phyloP scores from a whole-genome alignment of 2,113 vertebrate genomes.

The Diadophis punctatus region DNA sequence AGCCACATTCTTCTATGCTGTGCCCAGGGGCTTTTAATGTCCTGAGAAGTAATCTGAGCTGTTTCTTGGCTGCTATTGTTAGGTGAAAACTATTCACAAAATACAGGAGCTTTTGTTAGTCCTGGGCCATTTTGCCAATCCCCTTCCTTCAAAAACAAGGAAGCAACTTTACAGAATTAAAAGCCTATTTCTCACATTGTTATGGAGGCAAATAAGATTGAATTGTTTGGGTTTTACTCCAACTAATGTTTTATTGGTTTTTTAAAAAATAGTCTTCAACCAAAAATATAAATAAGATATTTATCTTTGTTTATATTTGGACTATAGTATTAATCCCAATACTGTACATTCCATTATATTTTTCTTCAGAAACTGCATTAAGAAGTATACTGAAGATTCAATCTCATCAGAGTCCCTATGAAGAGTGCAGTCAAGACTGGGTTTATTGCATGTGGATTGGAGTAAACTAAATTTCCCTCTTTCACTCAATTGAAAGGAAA shows the following conservation, averaged over 20 bases:
- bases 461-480: neutral
- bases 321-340: neutral
- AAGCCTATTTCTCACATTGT: neutral
- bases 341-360: neutral
- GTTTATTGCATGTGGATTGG: neutral
- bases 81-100: neutral
- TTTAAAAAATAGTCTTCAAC: neutral
- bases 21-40: conserved; percentile 17
- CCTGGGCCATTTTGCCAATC: neutral
- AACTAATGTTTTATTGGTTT: neutral
- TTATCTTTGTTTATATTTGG: neutral
- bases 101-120: conserved; percentile 22
- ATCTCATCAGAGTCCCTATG: neutral
- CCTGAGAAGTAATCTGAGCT: neutral
- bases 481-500: neutral
- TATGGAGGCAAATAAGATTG: neutral
- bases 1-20: neutral
- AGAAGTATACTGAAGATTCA: neutral
- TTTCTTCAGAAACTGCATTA: neutral
- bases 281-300: neutral
- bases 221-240: neutral
- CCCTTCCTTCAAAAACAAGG: neutral
- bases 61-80: neutral
- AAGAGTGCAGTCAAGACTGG: neutral
- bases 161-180: neutral